Conservation (phyloP, 1,140 invertebrate genomes). For the Onthophagus taurus region DNA sequence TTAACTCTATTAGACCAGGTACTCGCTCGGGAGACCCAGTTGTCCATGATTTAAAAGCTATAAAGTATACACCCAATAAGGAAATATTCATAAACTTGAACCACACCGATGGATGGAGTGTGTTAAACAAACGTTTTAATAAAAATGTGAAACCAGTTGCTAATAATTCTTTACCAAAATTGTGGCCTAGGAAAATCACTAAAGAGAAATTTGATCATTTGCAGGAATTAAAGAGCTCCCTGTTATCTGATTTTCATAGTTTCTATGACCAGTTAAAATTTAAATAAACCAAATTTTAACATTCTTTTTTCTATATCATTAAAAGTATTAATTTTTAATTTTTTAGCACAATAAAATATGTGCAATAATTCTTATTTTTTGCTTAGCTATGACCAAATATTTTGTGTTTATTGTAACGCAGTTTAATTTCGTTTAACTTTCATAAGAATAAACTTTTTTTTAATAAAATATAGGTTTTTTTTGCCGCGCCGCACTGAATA, state of each 20-base stretch:
- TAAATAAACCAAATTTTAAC: neutral
- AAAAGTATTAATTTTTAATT: neutral
- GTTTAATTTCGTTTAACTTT: no score
- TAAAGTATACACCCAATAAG: slow-evolving; percentile 1
- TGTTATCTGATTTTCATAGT: slow-evolving; percentile 5
- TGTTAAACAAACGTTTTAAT: slow-evolving; percentile 5
- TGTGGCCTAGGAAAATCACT: slow-evolving; percentile 1
- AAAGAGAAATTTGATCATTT: slow-evolving; percentile 5
- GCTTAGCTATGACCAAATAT: no score
- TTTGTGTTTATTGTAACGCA: no score
- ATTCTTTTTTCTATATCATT: neutral
- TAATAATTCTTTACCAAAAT: slow-evolving; percentile 1
- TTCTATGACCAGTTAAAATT: neutral
- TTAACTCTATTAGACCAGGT: slow-evolving; percentile 7
- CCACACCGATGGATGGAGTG: neutral
- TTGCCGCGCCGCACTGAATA: no score
- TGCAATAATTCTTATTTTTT: no score
- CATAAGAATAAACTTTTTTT: no score
- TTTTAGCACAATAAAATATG: no score
- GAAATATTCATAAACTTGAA: slow-evolving; percentile 5
- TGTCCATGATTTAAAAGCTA: no score
- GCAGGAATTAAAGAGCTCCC: slow-evolving; percentile 2
- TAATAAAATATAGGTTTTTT: no score
- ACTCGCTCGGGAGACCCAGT: no score
- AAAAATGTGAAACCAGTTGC: neutral